These are phyloP conservation scores for Xanthia icteritia DNA, from an alignment of 2,888 invertebrate species.

Conservation along the genomic window DNA sequence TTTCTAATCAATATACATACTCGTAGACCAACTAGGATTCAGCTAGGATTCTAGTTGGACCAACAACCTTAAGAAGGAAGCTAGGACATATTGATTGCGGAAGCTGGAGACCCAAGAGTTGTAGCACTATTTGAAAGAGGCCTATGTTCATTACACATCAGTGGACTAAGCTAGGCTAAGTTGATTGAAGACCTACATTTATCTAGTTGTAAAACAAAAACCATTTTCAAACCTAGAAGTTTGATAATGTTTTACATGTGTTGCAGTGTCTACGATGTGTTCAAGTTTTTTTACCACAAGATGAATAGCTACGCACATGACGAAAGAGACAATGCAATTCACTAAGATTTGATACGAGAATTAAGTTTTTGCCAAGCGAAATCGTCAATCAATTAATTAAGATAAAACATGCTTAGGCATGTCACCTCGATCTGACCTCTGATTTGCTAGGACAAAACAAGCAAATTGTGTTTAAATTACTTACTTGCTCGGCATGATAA, in stretches of 20 bases:
- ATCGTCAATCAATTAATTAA: neutral
- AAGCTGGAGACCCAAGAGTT: neutral
- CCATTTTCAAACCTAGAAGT: neutral
- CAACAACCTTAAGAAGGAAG: neutral
- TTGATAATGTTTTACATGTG: neutral
- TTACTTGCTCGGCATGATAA: neutral
- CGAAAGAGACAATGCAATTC: neutral
- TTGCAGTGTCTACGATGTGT: neutral
- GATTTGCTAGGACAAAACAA: neutral
- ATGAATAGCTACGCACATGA: too few relatives aligned
- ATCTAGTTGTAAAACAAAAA: neutral
- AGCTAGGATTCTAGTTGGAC: neutral
- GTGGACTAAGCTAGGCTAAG: too few relatives aligned
- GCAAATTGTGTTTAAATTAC: neutral
- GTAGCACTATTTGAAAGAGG: neutral
- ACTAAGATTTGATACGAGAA: neutral
- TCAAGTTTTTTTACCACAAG: neutral
- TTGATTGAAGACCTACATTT: neutral
- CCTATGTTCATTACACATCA: neutral
- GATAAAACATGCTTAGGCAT: neutral
- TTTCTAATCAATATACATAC: neutral
- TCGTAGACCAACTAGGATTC: neutral
- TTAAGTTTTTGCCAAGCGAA: neutral
- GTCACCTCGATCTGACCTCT: conserved; percentile 9
- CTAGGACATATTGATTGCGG: neutral